phyloP scores from a whole-genome alignment of 1,140 invertebrate genomes.

The Adelges cooleyi region DNA sequence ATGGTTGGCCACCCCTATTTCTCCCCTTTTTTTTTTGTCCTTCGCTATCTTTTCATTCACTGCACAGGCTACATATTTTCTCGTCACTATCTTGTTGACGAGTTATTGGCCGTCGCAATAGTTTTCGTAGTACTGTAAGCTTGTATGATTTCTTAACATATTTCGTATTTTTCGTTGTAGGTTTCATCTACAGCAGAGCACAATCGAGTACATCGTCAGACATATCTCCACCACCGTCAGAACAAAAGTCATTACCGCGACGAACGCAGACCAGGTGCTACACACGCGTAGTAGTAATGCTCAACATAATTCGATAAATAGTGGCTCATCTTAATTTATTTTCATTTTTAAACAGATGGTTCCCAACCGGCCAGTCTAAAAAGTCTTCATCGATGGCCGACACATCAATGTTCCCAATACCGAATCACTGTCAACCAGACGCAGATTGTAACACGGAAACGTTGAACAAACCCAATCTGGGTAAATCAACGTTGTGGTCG shows the following conservation, averaged over 20 bases:
- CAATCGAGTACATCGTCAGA: slow-evolving; percentile 64
- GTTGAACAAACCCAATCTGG: slow-evolving; percentile 60
- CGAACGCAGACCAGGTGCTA: slow-evolving; percentile 34
- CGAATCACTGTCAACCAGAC: slow-evolving; percentile 54
- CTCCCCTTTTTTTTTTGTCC: no score
- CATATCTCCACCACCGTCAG: slow-evolving; percentile 59
- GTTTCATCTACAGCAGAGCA: slow-evolving; percentile 61
- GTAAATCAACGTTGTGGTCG: slow-evolving; percentile 59
- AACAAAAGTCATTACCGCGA: slow-evolving; percentile 53
- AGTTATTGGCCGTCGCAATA: no score
- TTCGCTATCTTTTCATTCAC: no score
- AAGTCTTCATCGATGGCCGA: slow-evolving; percentile 50
- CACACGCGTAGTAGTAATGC: not conserved
- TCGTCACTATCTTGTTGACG: not conserved
- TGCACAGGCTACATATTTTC: no score
- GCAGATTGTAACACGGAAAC: slow-evolving; percentile 51
- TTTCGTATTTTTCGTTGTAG: slow-evolving; percentile 41
- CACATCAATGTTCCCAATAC: slow-evolving; percentile 42
- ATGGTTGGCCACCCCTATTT: no score
- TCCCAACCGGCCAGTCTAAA: slow-evolving; percentile 49
- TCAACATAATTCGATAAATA: not conserved
- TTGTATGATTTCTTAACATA: no score
- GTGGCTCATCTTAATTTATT: not conserved
- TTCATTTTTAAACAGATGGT: slow-evolving; percentile 41
- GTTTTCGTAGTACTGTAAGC: no score